Evolutionary conservation across 2,888 invertebrate species (phyloP).

Genomic region (Napeogenes sylphis): DNA sequence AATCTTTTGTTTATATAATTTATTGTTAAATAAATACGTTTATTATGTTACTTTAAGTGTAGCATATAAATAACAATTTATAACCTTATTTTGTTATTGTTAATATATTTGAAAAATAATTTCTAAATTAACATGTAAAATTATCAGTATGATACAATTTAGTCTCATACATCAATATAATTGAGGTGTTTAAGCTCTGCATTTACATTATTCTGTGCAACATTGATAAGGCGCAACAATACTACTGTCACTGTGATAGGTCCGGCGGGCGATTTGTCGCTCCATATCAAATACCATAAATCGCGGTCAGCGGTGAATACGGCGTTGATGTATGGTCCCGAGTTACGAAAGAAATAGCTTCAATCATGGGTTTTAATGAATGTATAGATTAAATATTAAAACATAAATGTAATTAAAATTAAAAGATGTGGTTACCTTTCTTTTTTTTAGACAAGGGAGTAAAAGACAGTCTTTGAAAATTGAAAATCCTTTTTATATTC

Average conservation of each 20-base stretch:
- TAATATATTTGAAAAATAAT: too few relatives aligned
- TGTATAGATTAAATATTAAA: slow-evolving; percentile 3
- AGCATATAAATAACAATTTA: too few relatives aligned
- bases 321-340: slow-evolving; percentile 40
- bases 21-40: too few relatives aligned
- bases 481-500: too few relatives aligned
- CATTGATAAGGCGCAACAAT: slow-evolving; percentile 41
- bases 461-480: too few relatives aligned
- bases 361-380: neutral
- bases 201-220: slow-evolving; percentile 18
- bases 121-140: too few relatives aligned
- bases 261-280: slow-evolving; percentile 49
- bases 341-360: slow-evolving; percentile 28
- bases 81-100: too few relatives aligned
- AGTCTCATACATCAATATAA: neutral
- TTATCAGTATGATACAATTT: too few relatives aligned
- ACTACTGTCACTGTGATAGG: slow-evolving; percentile 37
- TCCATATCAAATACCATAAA: slow-evolving; percentile 55
- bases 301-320: slow-evolving; percentile 51
- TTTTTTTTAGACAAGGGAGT: too few relatives aligned
- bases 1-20: too few relatives aligned
- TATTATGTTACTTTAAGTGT: too few relatives aligned
- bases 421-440: too few relatives aligned
- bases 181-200: neutral
- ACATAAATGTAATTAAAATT: slow-evolving; percentile 11